Base-by-base conservation (phyloP, 2,113 vertebrate species). In the Rhabdornis inornatus region DNA sequence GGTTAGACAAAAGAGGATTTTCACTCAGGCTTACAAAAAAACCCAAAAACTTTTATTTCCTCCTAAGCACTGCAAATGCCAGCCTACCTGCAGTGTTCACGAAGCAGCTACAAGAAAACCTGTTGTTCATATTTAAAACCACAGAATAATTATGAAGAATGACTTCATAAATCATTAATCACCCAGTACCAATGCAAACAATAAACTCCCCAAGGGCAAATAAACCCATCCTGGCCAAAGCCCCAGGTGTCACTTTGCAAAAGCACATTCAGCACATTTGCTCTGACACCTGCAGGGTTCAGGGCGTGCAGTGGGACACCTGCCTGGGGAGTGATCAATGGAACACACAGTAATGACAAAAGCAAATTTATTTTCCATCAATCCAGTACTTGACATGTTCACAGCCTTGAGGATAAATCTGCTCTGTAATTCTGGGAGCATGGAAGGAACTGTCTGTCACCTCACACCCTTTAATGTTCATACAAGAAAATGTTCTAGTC, bases 101-200 rank as follows among this genome's bases (percentile, higher is more conserved):
- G 21, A 81, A 78, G 50, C 59, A 77, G 45, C 37, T 33, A 45
- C 39, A 49, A 49, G 52, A 47, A 37, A 59, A 18, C 39, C 35
- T 45, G 11, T 13, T 55, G 25, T 8, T 69, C 35, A 8, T 16
- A 57, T 42, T 70, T 61, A 63, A 77, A 89, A n/a, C 13, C 63
- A 87, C 33, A 49, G 44, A 74, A 61, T 70, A 72, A 88, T 68
- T 52, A 64, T 9, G 23, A 47, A 70, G n/a, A 45, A 71, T 45
- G 31, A 53, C 49, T 78, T 83, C 45, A 45, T 64, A 77, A 76
- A 77, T 78, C 90, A 92, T 75, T 83, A 84, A 91, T 60, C 65
- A 35, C 11, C 44, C 68, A 64, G 37, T 20, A 55, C 11, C 59
- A 83, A n/a, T 3, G 31, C 53, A 83, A 91, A 56, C 65, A 83